phyloP scores from a whole-genome alignment of 2,797 vertebrate species.

The Diplodus sargus region DNA sequence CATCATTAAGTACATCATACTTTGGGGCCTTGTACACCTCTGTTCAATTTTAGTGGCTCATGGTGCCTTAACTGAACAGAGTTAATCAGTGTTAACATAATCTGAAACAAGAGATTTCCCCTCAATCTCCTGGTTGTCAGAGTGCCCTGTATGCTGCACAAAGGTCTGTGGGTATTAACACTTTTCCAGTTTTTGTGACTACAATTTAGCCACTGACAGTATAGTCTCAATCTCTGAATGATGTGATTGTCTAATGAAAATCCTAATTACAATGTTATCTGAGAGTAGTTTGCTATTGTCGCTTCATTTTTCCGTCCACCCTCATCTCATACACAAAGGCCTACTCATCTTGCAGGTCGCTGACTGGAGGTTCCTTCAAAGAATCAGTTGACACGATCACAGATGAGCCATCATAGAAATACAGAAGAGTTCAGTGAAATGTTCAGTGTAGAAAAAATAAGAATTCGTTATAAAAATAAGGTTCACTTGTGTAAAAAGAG shows the following conservation, averaged over 20 bases:
- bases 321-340: neutral
- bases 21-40: too few species aligned
- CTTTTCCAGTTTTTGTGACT: neutral
- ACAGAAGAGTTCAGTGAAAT: neutral
- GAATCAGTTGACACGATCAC: neutral
- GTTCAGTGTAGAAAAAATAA: too few species aligned
- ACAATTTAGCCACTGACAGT: neutral
- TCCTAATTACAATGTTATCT: neutral
- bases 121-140: too few species aligned
- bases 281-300: too few species aligned
- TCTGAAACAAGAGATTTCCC: too few species aligned
- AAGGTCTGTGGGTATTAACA: neutral
- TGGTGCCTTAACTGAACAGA: too few species aligned
- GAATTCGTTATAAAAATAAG: too few species aligned
- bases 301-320: neutral
- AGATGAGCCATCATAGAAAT: neutral
- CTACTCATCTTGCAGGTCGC: neutral
- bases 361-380: neutral
- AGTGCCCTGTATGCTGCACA: neutral
- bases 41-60: too few species aligned
- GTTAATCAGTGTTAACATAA: too few species aligned
- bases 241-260: neutral
- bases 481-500: too few species aligned
- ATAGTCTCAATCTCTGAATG: neutral
- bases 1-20: too few species aligned